Evolutionary conservation across 2,797 vertebrate species (phyloP).

Genomic region (Pantherophis vulpinus): DNA sequence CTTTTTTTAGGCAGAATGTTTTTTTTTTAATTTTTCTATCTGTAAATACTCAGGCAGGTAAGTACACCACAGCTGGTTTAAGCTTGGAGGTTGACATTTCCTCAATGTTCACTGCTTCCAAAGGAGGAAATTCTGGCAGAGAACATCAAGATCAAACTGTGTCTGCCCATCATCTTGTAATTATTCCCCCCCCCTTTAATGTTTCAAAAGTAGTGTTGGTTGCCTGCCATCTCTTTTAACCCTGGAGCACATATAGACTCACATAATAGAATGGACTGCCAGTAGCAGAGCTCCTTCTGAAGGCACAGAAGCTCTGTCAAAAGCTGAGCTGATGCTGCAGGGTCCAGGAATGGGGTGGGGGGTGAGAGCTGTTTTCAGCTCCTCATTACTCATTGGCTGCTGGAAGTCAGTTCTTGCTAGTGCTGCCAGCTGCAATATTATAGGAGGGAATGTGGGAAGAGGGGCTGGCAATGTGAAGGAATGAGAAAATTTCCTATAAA

Average conservation of each 20-base stretch:
- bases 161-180: background rate
- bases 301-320: background rate
- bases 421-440: background rate
- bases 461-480: background rate
- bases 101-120: background rate
- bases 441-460: background rate
- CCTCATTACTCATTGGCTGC: slow-evolving; percentile 1
- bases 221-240: background rate
- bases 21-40: background rate
- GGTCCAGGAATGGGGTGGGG: background rate
- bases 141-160: background rate
- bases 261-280: background rate
- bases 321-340: background rate
- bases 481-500: too few species aligned
- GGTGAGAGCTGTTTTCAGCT: background rate
- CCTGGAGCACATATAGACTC: background rate
- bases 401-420: background rate
- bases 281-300: background rate
- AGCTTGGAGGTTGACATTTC: background rate
- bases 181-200: background rate
- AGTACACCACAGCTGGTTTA: background rate
- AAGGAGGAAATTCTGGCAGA: background rate
- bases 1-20: background rate
- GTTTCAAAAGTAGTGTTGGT: background rate
- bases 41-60: background rate